These are phyloP conservation scores for Mercenaria mercenaria DNA, from an alignment of 1,140 invertebrate species.

Conservation along the genomic window DNA sequence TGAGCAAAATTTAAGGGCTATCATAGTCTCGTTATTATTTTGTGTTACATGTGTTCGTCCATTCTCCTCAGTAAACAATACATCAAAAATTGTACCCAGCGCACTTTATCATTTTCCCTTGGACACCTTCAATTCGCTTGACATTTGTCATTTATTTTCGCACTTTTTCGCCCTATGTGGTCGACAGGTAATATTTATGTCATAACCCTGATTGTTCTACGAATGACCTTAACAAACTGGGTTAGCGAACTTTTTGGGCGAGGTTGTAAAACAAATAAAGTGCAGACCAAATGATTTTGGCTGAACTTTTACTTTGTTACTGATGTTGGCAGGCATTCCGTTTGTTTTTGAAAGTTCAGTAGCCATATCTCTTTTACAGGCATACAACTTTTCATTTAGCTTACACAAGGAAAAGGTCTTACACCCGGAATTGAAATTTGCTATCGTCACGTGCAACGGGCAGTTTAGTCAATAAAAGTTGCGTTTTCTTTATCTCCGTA, in stretches of 20 bases:
- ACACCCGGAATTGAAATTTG: too few relatives aligned
- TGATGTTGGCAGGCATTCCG: too few relatives aligned
- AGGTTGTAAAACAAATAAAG: neutral
- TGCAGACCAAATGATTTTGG: neutral
- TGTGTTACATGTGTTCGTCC: neutral
- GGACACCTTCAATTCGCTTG: neutral
- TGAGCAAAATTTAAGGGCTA: neutral
- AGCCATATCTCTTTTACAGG: too few relatives aligned
- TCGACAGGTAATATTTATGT: slow-evolving; percentile 36
- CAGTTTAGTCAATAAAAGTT: neutral
- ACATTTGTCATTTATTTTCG: slow-evolving; percentile 39
- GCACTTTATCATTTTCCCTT: neutral
- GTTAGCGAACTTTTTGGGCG: slow-evolving; percentile 10
- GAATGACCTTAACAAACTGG: neutral
- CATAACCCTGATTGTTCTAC: slow-evolving; percentile 20
- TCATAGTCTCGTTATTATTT: neutral
- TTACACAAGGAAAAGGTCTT: too few relatives aligned
- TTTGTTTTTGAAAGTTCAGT: too few relatives aligned
- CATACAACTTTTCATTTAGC: too few relatives aligned
- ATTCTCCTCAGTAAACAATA: neutral
- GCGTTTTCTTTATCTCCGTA: neutral
- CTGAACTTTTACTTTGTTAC: neutral
- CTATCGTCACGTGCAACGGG: neutral
- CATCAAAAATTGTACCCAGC: neutral
- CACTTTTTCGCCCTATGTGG: neutral